These are phyloP conservation scores for Heliothis virescens DNA, from an alignment of 1,140 invertebrate species.

Conservation along the genomic window DNA sequence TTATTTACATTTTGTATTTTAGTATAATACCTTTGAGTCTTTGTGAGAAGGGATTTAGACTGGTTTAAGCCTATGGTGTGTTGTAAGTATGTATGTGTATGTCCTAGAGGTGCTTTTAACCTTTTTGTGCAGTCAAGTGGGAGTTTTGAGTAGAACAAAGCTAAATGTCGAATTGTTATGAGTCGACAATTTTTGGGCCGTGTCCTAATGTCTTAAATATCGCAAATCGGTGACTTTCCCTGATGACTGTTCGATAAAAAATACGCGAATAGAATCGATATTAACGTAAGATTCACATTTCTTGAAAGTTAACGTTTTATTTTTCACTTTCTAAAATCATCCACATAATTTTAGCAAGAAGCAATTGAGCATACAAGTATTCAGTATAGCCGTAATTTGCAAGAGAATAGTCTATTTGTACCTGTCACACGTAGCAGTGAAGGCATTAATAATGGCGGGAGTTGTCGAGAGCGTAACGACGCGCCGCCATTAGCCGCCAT, in stretches of 20 bases:
- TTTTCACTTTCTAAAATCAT: no score
- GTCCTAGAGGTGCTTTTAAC: neutral
- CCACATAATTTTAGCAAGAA: neutral
- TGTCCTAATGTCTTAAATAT: no score
- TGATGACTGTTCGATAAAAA: no score
- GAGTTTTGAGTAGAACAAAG: no score
- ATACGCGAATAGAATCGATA: no score
- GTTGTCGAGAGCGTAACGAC: conserved; percentile 70
- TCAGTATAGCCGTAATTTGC: conserved; percentile 13
- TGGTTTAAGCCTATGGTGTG: neutral
- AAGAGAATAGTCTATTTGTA: conserved; percentile 21
- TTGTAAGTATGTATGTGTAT: neutral
- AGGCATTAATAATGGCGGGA: conserved; percentile 64
- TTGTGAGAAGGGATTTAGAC: neutral
- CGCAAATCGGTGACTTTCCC: no score
- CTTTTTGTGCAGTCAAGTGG: no score
- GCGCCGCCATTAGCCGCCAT: conserved; percentile 74
- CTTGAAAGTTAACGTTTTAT: no score
- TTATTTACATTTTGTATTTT: conserved; percentile 28
- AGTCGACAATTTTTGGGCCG: no score
- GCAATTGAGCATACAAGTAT: neutral
- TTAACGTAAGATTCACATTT: no score
- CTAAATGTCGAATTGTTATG: no score
- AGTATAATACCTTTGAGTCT: conserved; percentile 7
- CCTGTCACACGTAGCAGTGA: conserved; percentile 31